Conservation (phyloP, 2,797 vertebrate genomes). For the Gallinago nigripennis region DNA sequence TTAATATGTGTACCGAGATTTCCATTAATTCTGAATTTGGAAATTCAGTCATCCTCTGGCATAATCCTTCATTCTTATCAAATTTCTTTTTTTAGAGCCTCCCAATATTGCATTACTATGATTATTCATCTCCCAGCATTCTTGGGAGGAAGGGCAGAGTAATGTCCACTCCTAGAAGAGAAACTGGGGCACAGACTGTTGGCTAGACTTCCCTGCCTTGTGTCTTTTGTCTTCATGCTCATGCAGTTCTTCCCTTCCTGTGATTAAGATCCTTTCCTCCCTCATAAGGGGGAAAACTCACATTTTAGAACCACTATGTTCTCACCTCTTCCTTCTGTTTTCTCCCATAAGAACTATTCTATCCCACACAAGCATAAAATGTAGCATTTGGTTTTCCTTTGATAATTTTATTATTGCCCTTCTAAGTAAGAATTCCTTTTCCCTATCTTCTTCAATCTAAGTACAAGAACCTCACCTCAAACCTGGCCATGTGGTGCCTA, state of each 20-base stretch:
- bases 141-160: not conserved
- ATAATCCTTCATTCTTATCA: not conserved
- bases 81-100: not conserved
- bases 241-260: not conserved
- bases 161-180: not conserved
- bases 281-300: not conserved
- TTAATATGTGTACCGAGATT: not conserved
- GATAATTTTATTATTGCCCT: not conserved
- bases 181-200: not conserved
- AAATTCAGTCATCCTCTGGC: not conserved
- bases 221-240: not conserved
- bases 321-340: not conserved
- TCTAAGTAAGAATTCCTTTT: not conserved
- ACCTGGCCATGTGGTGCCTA: not conserved
- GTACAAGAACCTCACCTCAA: not conserved
- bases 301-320: not conserved
- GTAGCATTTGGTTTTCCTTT: not conserved
- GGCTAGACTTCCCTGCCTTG: not conserved
- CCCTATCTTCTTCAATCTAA: not conserved
- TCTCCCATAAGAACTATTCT: not conserved
- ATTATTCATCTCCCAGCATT: not conserved
- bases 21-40: not conserved
- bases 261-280: not conserved
- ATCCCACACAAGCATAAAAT: not conserved
- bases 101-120: not conserved